Conservation (phyloP, 1,140 invertebrate species). For the Panagrolaimus sp. region DNA sequence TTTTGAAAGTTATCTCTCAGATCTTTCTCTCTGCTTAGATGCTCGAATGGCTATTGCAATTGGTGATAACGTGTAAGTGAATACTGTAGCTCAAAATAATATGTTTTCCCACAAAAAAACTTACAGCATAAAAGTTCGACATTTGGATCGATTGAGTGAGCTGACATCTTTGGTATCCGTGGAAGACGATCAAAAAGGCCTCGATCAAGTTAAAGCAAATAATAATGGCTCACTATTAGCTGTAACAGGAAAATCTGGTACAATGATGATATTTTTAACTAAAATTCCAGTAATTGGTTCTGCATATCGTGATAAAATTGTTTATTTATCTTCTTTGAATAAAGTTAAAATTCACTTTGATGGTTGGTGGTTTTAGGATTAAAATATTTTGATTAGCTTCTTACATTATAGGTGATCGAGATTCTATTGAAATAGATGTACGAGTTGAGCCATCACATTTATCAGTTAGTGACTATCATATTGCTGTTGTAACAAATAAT, state of each 20-base stretch:
- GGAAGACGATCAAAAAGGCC: constrained; percentile 11
- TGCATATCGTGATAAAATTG: constrained; percentile 70
- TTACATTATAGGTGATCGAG: constrained; percentile 52
- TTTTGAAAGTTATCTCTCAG: constrained; percentile 1
- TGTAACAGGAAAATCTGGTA: constrained; percentile 69
- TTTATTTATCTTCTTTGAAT: constrained; percentile 79
- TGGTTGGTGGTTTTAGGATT: constrained; percentile 18
- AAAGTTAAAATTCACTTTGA: constrained; percentile 62
- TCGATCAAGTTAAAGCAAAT: not conserved
- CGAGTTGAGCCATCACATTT: constrained; percentile 29
- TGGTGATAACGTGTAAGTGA: not conserved
- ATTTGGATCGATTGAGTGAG: not conserved
- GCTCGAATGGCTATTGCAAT: not conserved
- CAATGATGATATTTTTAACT: constrained; percentile 75
- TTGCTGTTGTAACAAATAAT: constrained; percentile 84
- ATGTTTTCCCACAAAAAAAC: too few relatives aligned
- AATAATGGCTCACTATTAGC: not conserved
- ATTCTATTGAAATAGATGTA: constrained; percentile 19
- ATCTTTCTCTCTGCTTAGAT: not conserved
- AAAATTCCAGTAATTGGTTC: constrained; percentile 75
- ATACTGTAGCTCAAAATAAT: not conserved
- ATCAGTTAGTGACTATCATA: constrained; percentile 62
- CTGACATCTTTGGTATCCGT: not conserved
- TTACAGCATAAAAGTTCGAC: constrained; percentile 7
- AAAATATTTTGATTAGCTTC: too few relatives aligned